These are phyloP conservation scores for Ligdia adustata DNA, from an alignment of 2,888 invertebrate genomes.

Conservation along the genomic window DNA sequence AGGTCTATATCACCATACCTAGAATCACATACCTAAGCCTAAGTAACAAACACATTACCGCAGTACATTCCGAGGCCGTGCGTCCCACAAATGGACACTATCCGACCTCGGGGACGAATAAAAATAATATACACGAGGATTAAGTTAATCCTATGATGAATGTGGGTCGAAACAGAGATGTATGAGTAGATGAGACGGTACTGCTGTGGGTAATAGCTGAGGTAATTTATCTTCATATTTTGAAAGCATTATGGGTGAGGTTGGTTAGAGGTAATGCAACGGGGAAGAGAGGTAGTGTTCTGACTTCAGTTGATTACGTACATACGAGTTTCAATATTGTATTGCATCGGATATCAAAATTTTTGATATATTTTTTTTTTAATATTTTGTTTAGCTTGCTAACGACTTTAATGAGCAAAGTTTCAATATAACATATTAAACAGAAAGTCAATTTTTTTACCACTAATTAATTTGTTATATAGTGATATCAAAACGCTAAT, in stretches of 20 bases:
- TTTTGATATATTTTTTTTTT: no score
- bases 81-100: slow-evolving; percentile 56
- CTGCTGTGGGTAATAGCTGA: slow-evolving; percentile 17
- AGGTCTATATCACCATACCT: not conserved
- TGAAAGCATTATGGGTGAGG: slow-evolving; percentile 11
- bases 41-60: slow-evolving; percentile 4
- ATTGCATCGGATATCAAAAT: no score
- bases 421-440: no score
- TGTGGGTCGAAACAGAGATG: slow-evolving; percentile 49
- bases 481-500: no score
- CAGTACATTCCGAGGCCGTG: slow-evolving; percentile 7
- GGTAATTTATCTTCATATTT: slow-evolving; percentile 26
- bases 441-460: no score
- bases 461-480: no score
- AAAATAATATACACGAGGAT: slow-evolving; percentile 71
- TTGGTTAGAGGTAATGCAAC: no score
- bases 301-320: no score
- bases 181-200: slow-evolving; percentile 31
- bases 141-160: slow-evolving; percentile 71
- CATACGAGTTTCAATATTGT: no score
- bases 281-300: no score
- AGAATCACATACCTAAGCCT: not conserved
- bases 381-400: no score
- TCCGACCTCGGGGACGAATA: slow-evolving; percentile 63
- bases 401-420: no score